Base-by-base conservation (phyloP, 2,113 vertebrate genomes). In the Rhipidura dahli region DNA sequence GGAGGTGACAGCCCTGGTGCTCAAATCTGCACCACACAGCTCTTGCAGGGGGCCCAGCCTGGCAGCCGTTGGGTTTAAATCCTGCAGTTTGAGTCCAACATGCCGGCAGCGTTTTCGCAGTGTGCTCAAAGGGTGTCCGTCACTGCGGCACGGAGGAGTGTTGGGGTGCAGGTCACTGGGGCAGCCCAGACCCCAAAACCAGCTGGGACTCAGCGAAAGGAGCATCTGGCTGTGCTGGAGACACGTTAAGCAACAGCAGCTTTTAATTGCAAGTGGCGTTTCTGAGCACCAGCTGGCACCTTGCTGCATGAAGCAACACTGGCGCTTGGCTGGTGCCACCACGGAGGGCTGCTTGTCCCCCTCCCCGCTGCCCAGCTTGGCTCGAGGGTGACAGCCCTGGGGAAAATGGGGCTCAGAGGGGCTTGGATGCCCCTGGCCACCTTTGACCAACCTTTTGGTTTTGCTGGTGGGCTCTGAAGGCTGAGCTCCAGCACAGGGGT, bases 251-350 rank as follows among this genome's bases (percentile, higher is more conserved):
- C 89, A 91, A 89, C 83, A 94, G 71, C 90, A 88, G 94, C 81
- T 94, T 96, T 94, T 96, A 96, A 96, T 93, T 93, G 87, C 93
- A 60, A 90, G 87, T 86, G 86, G 72, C 2, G 8, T 92, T 96
- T 94, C 80, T 1, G 49, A 83, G 83, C 56, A 59, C 80, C 93
- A 93, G 96, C 92, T 92, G 90, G 92, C 93, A 93, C 92, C 90
- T 94, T 87, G 87, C 93, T 90, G 92, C 84, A 93, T 82, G 91
- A 87, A 78, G 85, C 3, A 27, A 83, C 61, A 64, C 53, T 2
- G 4, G 79, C 1, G 4, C 0, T 3, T 70, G 83, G 83, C 68
- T 26, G 26, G 60, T 86, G 87, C 73, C 83, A 87, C 70, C 8
- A 1, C 1, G 2, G 64, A 81, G 45, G 31, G 42, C n/a, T 50